Evolutionary conservation across 2,888 invertebrate genomes (phyloP), one percentile per base, ranked within the genome.

Genomic region (Synanthedon vespiformis): DNA sequence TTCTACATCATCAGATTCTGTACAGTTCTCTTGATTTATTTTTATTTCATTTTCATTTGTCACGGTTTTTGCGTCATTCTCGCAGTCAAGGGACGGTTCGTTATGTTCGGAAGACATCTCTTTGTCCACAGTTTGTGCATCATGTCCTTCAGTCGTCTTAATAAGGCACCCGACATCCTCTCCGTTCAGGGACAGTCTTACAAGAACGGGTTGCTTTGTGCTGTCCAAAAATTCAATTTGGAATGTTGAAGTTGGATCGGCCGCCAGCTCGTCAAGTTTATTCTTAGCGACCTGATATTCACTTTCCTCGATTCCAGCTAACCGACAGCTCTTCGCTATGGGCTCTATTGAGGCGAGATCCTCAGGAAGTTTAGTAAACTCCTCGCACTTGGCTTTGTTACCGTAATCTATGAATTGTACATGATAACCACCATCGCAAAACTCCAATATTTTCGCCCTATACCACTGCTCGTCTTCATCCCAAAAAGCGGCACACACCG

Each of bases 371-470:
- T 83, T 82, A 53, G 89, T 87, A 53, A 92, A 84, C 57, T 90
- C 89, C 52, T 84, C 87, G 53, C 90, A 89, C 50, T 88, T 82
- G 6, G 91, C 89, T 49, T 91, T 90, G 64, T 92, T 92, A 1
- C 93, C 93, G 61, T 91, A 93, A 72, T 93, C 93, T 16, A 93
- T 88, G 61, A 92, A 93, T 53, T 90, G 78, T 1, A 92, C 91
- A 63, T 89, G 89, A 52, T 88, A 83, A 8, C 88, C 87, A 0
- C 74, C 71, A 14, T 89, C 90, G 48, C 88, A 88, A 54, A 89
- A 88, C 50, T 91, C 90, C 12, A 92, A 65, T 51, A 93, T 85
- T 52, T 88, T 88, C 0, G 90, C 91, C 58, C 93, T 80, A 64
- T 93, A 93, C 92, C 92, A 93, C 58, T 86, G 85, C 48, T 89